These are phyloP conservation scores for Pithys albifrons DNA, from an alignment of 2,113 vertebrate species.

Conservation along the genomic window DNA sequence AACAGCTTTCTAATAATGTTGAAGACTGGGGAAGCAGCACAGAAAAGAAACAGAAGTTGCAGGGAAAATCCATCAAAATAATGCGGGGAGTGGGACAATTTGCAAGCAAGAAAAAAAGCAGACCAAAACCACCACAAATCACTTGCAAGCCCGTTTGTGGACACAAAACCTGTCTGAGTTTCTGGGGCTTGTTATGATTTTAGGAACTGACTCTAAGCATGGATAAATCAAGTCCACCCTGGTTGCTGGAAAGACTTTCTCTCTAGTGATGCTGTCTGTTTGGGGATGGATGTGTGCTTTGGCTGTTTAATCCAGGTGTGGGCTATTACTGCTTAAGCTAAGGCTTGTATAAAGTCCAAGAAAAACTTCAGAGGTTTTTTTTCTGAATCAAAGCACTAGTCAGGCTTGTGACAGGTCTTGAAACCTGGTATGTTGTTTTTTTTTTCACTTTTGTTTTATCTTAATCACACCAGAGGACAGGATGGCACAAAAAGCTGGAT, in stretches of 20 bases:
- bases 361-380: neutral
- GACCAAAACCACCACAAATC: neutral
- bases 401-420: neutral
- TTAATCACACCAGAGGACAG: neutral
- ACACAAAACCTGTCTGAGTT: neutral
- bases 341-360: neutral
- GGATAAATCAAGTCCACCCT: neutral
- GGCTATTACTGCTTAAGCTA: neutral
- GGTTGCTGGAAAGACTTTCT: neutral
- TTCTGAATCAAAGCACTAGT: neutral
- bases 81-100: fast-evolving
- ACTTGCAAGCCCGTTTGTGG: neutral
- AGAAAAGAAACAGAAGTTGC: neutral
- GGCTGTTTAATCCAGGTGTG: neutral
- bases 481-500: neutral
- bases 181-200: neutral
- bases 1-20: neutral
- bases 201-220: neutral
- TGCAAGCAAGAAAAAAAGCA: neutral
- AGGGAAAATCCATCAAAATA: neutral
- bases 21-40: neutral
- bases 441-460: neutral
- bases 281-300: neutral
- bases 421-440: neutral
- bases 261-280: neutral